A percentile compares a stretch with the other conserved stretches of the same genome.
These are phyloP conservation scores for Bombyx mandarina DNA, from an alignment of 1,140 invertebrate species.

Conservation along the genomic window DNA sequence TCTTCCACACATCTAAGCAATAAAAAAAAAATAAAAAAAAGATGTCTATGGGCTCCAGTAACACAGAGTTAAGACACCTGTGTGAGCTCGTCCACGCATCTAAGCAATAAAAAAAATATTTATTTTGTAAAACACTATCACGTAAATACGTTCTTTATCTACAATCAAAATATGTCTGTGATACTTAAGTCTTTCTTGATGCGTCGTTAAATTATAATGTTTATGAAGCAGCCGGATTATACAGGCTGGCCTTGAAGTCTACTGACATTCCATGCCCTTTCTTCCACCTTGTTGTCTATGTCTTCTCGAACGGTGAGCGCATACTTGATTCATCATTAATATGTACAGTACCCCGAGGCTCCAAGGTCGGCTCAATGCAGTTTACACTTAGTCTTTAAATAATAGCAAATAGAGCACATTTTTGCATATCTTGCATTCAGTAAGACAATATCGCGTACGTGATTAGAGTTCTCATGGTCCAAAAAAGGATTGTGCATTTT, in stretches of 20 bases:
- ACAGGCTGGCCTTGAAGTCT: constrained; percentile 45
- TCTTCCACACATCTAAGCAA: no score
- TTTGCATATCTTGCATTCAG: constrained; percentile 1
- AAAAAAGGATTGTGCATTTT: constrained; percentile 36
- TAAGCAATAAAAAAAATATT: no score
- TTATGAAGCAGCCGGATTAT: constrained; percentile 30
- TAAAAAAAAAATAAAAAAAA: no score
- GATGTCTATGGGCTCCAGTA: no score
- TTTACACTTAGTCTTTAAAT: constrained; percentile 12
- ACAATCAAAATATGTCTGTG: constrained; percentile 7
- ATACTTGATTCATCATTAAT: constrained; percentile 62
- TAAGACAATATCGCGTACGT: constrained; percentile 26
- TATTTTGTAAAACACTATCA: no score
- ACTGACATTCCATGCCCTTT: constrained; percentile 67
- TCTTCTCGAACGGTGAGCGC: constrained; percentile 59
- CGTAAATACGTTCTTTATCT: no score
- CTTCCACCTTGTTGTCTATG: constrained; percentile 63
- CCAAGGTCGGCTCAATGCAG: constrained; percentile 53
- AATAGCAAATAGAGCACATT: constrained; percentile 10
- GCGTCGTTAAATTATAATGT: not conserved
- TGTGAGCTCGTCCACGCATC: no score
- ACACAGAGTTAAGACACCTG: no score
- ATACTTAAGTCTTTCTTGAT: constrained; percentile 2
- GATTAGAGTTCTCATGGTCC: constrained; percentile 40
- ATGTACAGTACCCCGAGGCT: constrained; percentile 47